Percentiles rank a stretch among this genome's conserved stretches.
phyloP scores from a whole-genome alignment of 1,140 invertebrate species.

The Sminthurides bifidus region DNA sequence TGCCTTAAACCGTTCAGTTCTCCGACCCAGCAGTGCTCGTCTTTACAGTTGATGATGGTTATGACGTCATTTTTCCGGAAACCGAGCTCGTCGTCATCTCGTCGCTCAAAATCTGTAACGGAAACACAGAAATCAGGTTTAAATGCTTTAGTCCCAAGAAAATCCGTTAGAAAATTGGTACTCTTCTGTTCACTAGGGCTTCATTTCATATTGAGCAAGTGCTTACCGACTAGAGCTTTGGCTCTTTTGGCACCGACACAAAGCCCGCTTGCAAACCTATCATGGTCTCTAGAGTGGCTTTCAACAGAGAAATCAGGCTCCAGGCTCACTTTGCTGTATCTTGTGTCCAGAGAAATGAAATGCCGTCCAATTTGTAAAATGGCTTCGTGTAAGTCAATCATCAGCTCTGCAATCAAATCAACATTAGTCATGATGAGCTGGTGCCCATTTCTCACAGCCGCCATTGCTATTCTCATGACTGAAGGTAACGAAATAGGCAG shows the following conservation, averaged over 20 bases:
- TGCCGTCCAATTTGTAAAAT: slow-evolving; percentile 75
- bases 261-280: slow-evolving; percentile 84
- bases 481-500: too few species aligned
- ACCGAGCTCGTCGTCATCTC: slow-evolving; percentile 96
- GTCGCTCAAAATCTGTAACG: slow-evolving; percentile 81
- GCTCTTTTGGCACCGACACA: slow-evolving; percentile 73
- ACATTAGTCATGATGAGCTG: slow-evolving; percentile 2
- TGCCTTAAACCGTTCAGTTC: slow-evolving; percentile 89
- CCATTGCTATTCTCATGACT: neutral
- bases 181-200: neutral
- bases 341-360: slow-evolving; percentile 70
- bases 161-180: neutral
- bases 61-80: slow-evolving; percentile 98
- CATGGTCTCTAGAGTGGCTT: slow-evolving; percentile 84
- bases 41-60: slow-evolving; percentile 91
- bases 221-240: slow-evolving; percentile 71
- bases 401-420: slow-evolving; percentile 52
- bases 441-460: neutral
- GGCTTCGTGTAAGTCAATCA: slow-evolving; percentile 93
- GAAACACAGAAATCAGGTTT: slow-evolving; percentile 22
- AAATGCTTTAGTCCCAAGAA: neutral
- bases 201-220: neutral
- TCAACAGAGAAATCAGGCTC: slow-evolving; percentile 91
- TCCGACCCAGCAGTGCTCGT: slow-evolving; percentile 99
- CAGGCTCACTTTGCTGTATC: slow-evolving; percentile 56